Base-by-base conservation (phyloP, 1,140 invertebrate genomes). In the Popillia japonica region DNA sequence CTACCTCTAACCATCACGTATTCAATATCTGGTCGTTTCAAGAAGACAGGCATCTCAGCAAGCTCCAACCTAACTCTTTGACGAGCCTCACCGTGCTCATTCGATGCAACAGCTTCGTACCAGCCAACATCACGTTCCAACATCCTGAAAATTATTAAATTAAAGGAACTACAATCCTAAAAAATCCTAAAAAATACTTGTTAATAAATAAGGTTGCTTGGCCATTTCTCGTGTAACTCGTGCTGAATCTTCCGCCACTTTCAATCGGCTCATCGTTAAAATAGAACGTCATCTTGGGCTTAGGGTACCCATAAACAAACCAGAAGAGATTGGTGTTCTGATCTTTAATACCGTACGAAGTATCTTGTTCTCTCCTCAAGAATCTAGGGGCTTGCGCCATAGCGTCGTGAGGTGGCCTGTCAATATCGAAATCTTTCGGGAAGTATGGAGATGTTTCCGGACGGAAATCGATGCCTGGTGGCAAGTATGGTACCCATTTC, bases 271-370 rank as follows among this genome's bases (percentile, higher is more conserved):
- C 90, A 81, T 94, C 94, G 83, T 97, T 94, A 87, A 96, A 96
- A 84, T 92, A 95, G 87, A 96, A 99, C 0, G 90, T 92, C 90
- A 98, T 94, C 85, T 92, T 95, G 1, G 96, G 96, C 84, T 96
- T 96, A 0, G 96, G 96, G 87, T 97, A 96, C 0, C 96, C 96
- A 84, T 97, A 97, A 11, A 97, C 94, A 84, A 95, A 97, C 94
- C 96, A 97, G 87, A 96, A 94, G 8, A 98, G 86, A 81, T 93
- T 95, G 6, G 92, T 93, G 80, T 95, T 96, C 83, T 96, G 95
- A 78, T 94, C 94, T 86, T 96, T 95, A 0, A 96, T 92, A 4
- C 96, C 96, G 84, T 96, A 98, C 81, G 96, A 94, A 0, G 91
- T 90, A 77, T 96, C 95, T 82, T 94, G 88, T 84, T 96, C 95